Base-by-base conservation (phyloP, 2,888 invertebrate species). In the Acleris laterana region DNA sequence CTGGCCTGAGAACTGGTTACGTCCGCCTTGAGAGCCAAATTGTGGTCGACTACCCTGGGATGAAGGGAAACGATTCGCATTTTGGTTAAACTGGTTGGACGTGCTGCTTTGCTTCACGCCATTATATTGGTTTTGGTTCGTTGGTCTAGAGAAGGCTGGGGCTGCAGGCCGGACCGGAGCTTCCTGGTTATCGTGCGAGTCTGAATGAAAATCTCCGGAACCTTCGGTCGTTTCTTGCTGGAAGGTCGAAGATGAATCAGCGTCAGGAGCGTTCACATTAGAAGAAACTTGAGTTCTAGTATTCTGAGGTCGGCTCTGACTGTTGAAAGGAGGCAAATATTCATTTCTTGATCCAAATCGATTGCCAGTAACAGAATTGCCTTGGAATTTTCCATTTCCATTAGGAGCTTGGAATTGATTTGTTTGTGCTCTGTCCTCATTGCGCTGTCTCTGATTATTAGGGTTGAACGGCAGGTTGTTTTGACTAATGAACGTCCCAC, bases 401-500 rank as follows among this genome's bases (percentile, higher is more conserved):
- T 55, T 62, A 63, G 71, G 60, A 19, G 69, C 22, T 52, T 67
- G 60, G 38, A 69, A 69, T 62, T 63, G 71, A 46, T 67, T 68
- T 28, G 63, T 68, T 50, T 55, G 49, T 51, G 62, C 52, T 61
- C 62, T 38, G 57, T 62, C 58, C 28, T 44, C 53, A 50, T 13
- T 32, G 25, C 71, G 63, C 63, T 73, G 72, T n/a, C 64, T 70
- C 42, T 63, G 49, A 49, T 53, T 59, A 57, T 71, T 71, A 50
- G 61, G 59, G 61, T 69, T 59, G 49, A 69, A 69, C 44, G 69
- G 55, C 46, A 51, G 79, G 63, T 76, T 80, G 69, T 80, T 82
- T 69, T 87, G 84, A 79, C 78, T 85, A 62, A 83, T 82, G 72
- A 83, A 81, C 57, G 82, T 72, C 38, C 82, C 82, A 74, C 83